Evolutionary conservation across 2,888 invertebrate genomes (phyloP).

Genomic region (Nephrotoma appendiculata): DNA sequence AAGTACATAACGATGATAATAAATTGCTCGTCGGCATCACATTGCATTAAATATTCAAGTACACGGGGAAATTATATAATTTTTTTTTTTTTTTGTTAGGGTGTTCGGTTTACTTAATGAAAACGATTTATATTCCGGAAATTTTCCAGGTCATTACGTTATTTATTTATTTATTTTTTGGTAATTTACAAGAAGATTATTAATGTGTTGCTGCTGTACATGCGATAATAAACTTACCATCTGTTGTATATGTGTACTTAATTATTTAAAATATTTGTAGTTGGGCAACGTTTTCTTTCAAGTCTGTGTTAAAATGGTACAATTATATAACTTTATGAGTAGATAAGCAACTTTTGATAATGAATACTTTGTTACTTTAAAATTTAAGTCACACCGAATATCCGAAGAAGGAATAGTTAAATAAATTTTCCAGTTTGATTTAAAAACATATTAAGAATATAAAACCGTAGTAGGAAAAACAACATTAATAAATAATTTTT

Average conservation of each 20-base stretch:
- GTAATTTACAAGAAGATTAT: not conserved
- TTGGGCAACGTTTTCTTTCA: too few species aligned
- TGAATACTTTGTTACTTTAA: too few species aligned
- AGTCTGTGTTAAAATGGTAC: not conserved
- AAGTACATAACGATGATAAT: not conserved
- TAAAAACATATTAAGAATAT: not conserved
- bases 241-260: not conserved
- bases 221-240: not conserved
- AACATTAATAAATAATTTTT: not conserved
- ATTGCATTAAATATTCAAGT: not conserved
- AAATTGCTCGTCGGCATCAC: not conserved
- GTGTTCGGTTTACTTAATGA: not conserved
- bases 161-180: not conserved
- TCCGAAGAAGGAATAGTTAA: not conserved
- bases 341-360: too few species aligned
- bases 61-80: not conserved
- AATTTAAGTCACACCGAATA: too few species aligned
- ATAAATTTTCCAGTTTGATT: not conserved
- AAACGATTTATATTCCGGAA: not conserved
- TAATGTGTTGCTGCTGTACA: not conserved
- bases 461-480: not conserved
- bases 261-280: too few species aligned
- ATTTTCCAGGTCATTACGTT: not conserved
- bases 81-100: not conserved
- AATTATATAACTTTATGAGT: not conserved